Evolutionary conservation across 2,797 vertebrate species (phyloP).

Genomic region (Gymnopithys bicolor): DNA sequence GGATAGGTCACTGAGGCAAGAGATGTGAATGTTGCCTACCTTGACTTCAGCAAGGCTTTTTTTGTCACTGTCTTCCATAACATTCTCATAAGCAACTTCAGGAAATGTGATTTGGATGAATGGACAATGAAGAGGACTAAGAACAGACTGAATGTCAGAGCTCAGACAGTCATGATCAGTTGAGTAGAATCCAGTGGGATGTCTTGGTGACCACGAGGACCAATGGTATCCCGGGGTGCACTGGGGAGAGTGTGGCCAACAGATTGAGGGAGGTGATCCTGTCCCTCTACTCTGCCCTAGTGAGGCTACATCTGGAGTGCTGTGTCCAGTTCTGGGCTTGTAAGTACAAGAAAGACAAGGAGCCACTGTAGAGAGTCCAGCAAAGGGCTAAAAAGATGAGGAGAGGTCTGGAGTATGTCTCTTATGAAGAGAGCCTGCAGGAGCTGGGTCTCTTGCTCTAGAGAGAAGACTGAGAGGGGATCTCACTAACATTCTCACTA

Average conservation of each 20-base stretch:
- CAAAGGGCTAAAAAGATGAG: neutral
- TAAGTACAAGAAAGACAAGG: neutral
- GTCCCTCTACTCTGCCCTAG: neutral
- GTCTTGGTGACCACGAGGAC: neutral
- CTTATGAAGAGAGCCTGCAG: neutral
- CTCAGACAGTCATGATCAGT: neutral
- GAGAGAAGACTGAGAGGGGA: neutral
- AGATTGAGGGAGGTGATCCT: neutral
- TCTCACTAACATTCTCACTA: neutral
- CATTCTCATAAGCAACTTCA: neutral
- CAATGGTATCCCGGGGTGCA: neutral
- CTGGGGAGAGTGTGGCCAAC: neutral
- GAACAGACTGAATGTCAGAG: neutral
- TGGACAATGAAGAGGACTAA: neutral
- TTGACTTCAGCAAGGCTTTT: neutral
- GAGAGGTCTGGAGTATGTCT: neutral
- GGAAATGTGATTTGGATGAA: neutral
- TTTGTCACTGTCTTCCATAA: neutral
- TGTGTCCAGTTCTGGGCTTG: neutral
- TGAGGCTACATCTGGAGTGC: neutral
- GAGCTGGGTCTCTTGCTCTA: neutral
- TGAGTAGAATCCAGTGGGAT: neutral
- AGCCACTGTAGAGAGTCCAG: accelerated
- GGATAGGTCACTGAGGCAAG: neutral
- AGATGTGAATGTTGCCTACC: neutral